Base-by-base conservation (phyloP, 2,888 invertebrate genomes). In the Macaria notata region DNA sequence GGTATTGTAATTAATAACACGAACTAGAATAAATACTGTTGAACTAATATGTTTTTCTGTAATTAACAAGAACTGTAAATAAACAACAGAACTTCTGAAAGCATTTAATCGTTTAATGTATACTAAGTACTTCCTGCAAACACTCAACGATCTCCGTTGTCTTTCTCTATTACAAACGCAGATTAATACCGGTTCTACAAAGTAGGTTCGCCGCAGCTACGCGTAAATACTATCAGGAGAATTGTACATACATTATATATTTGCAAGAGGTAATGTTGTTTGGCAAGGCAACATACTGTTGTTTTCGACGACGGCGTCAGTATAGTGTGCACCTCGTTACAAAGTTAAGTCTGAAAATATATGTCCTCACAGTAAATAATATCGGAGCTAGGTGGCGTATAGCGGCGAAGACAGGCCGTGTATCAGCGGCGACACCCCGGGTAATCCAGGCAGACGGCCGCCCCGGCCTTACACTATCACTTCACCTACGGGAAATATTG, bases 401-500 rank as follows among this genome's bases (percentile, higher is more conserved):
- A 8, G 19, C 66, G 61, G 66, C 63, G 69, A 62, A 59, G 70
- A 68, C 66, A 61, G 70, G 62, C 48, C 59, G 63, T 63, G 57
- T 63, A 68, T 68, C 71, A 71, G 64, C 66, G 71, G 76, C 67
- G 70, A 68, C 70, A 62, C 67, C 68, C 73, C 69, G 62, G 62
- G 72, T 81, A 79, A 83, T 79, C 78, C 76, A 68, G 74, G 67
- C 57, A 68, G 84, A 80, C 83, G 73, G 65, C 68, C 72, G 72
- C 65, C 73, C 78, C 79, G 76, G 79, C 80, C 80, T 77, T 81
- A 79, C 76, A 81, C 79, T 81, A 84, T 83, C 84, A 71, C 68
- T 70, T 72, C 75, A 87, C 83, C 83, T 83, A 84, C 84, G 83
- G 83, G 76, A 82, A 87, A 84, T 90, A 91, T 91, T 84, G 90